Conservation (phyloP, 2,888 invertebrate species). For the Pterostichus niger region DNA sequence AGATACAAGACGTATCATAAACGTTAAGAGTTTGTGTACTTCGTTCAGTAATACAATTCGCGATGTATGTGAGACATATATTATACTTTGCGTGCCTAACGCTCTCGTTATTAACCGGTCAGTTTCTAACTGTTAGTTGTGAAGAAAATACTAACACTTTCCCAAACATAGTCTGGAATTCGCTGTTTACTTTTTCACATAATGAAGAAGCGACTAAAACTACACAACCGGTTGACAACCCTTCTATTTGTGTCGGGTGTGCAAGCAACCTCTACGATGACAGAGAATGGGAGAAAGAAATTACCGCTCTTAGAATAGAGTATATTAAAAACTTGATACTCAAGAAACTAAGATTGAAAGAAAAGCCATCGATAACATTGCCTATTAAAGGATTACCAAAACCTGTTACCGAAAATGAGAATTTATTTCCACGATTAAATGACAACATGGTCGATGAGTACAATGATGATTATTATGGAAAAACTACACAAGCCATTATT, state of each 20-base stretch:
- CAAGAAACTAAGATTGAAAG: slow-evolving; percentile 87
- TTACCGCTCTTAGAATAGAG: slow-evolving; percentile 87
- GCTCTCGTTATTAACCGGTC: slow-evolving; percentile 13
- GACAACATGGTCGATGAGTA: slow-evolving; percentile 80
- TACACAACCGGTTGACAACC: slow-evolving; percentile 12
- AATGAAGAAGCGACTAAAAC: slow-evolving; percentile 36
- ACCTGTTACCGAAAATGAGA: slow-evolving; percentile 87
- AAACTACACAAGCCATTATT: slow-evolving; percentile 90
- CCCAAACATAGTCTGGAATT: slow-evolving; percentile 61
- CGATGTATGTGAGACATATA: slow-evolving; percentile 33
- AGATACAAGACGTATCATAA: slow-evolving; percentile 72
- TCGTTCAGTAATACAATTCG: slow-evolving; percentile 28
- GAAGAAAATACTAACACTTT: slow-evolving; percentile 57
- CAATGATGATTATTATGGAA: slow-evolving; percentile 89
- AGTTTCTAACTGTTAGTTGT: slow-evolving; percentile 2
- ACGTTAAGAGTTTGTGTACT: slow-evolving; percentile 65
- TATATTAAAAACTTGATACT: slow-evolving; percentile 92
- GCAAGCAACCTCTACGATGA: slow-evolving; percentile 61
- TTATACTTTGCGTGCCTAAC: slow-evolving; percentile 9
- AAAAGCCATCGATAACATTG: slow-evolving; percentile 84
- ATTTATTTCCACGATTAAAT: slow-evolving; percentile 78
- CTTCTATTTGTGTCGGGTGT: slow-evolving; percentile 60
- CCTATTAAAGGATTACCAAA: slow-evolving; percentile 84
- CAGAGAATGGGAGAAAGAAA: slow-evolving; percentile 68
- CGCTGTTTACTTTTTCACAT: slow-evolving; percentile 64